These are phyloP conservation scores for Euzophera pinguis DNA, from an alignment of 2,888 invertebrate genomes.

Conservation along the genomic window DNA sequence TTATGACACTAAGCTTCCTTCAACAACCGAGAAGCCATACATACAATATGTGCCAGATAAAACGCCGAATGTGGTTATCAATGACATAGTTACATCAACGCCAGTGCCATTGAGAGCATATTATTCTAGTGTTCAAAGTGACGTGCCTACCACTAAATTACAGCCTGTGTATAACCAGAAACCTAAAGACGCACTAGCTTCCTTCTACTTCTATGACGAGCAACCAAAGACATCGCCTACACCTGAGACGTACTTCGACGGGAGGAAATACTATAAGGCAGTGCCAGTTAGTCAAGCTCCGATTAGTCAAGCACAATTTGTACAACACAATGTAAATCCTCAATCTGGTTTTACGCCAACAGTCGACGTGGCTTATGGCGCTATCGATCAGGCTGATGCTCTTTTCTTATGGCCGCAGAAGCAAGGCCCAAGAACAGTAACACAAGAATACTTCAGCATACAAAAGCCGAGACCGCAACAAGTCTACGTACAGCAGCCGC, in stretches of 20 bases:
- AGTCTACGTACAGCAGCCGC: slow-evolving; percentile 59
- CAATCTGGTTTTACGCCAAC: slow-evolving; percentile 58
- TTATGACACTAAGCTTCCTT: slow-evolving; percentile 64
- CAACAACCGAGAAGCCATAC: slow-evolving; percentile 72
- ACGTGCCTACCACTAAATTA: slow-evolving; percentile 75
- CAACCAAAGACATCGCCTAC: slow-evolving; percentile 77
- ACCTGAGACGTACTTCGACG: slow-evolving; percentile 72
- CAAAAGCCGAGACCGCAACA: slow-evolving; percentile 65
- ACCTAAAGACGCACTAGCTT: slow-evolving; percentile 72
- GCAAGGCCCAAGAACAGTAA: slow-evolving; percentile 71
- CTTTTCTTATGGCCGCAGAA: slow-evolving; percentile 73
- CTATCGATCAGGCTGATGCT: slow-evolving; percentile 68
- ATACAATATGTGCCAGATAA: slow-evolving; percentile 73
- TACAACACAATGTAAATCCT: slow-evolving; percentile 47
- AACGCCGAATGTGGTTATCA: slow-evolving; percentile 41
- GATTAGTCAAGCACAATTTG: slow-evolving; percentile 38
- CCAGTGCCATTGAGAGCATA: slow-evolving; percentile 82
- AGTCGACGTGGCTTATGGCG: slow-evolving; percentile 67
- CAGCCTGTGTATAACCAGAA: slow-evolving; percentile 71
- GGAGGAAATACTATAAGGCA: slow-evolving; percentile 68
- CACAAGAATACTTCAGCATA: slow-evolving; percentile 76
- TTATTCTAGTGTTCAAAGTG: slow-evolving; percentile 78
- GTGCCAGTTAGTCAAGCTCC: slow-evolving; percentile 46
- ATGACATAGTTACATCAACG: slow-evolving; percentile 77
- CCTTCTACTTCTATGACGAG: slow-evolving; percentile 86